A percentile compares a stretch with the other conserved stretches of the same genome.
Conservation (phyloP, 2,797 vertebrate genomes). For the Neosalanx taihuensis region DNA sequence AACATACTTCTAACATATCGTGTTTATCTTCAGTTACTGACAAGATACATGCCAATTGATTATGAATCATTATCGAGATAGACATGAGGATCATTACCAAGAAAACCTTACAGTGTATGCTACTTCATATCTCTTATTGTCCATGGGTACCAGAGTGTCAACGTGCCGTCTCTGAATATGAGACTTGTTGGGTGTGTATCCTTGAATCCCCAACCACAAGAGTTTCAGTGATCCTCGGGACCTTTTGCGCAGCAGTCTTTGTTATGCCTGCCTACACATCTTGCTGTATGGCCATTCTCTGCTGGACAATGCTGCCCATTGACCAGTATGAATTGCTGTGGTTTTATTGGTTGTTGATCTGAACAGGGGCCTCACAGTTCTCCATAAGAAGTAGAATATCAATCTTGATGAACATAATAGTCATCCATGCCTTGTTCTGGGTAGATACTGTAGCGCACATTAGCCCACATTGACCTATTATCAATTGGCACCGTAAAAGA, state of each 20-base stretch:
- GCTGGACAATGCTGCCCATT: conserved; percentile 55
- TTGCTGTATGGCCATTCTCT: conserved; percentile 47
- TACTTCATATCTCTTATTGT: neutral
- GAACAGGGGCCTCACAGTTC: conserved; percentile 51
- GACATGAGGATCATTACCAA: neutral
- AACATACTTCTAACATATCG: no score
- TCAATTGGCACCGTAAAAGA: no score
- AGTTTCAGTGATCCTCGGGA: conserved; percentile 40
- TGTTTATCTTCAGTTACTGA: no score
- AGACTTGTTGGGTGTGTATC: conserved; percentile 12
- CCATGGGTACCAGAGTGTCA: neutral
- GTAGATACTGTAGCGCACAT: conserved; percentile 23
- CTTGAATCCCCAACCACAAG: conserved; percentile 25
- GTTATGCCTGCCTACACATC: conserved; percentile 51
- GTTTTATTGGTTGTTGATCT: conserved; percentile 54
- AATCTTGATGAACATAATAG: conserved; percentile 41
- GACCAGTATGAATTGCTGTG: conserved; percentile 49
- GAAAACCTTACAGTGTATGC: neutral
- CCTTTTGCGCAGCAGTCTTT: conserved; percentile 44
- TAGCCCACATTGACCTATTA: conserved; percentile 1
- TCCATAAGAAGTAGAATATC: conserved; percentile 38
- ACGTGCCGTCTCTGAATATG: conserved; percentile 22
- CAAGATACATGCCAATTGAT: no score
- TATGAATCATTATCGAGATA: no score
- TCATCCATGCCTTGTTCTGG: conserved; percentile 18